Percentiles rank a stretch among this genome's conserved stretches.
Evolutionary conservation across 2,888 invertebrate genomes (phyloP).

Genomic region (Nephrotoma appendiculata): DNA sequence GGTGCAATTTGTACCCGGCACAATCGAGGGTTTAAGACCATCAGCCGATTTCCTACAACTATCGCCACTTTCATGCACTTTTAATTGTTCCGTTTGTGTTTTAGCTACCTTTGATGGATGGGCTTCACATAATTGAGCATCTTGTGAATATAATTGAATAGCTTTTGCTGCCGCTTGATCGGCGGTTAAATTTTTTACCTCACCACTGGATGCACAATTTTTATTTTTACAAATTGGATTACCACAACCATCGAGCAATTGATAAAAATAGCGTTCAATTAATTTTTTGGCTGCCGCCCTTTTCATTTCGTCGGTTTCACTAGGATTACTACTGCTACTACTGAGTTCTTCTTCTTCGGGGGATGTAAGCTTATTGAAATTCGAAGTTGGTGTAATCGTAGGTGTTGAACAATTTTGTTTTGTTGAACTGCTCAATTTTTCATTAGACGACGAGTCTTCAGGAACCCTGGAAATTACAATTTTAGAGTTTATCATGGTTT

Average conservation of each 20-base stretch:
- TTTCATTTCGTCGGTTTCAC: constrained; percentile 51
- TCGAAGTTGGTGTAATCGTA: background rate
- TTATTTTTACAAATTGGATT: constrained; percentile 74
- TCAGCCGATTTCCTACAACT: background rate
- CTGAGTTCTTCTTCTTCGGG: background rate
- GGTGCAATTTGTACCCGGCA: background rate
- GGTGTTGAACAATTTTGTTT: background rate
- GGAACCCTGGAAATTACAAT: constrained; percentile 10
- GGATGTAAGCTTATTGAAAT: background rate
- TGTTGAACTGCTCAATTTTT: background rate
- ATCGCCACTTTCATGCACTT: background rate
- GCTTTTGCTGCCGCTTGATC: constrained; percentile 87
- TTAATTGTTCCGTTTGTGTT: constrained; percentile 28
- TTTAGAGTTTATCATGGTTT: no score
- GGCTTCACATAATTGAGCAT: constrained; percentile 66
- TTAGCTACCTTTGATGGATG: constrained; percentile 57
- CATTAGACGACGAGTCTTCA: constrained; percentile 16
- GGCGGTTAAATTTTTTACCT: constrained; percentile 60
- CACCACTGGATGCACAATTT: constrained; percentile 80
- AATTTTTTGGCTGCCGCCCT: constrained; percentile 66
- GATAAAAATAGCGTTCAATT: constrained; percentile 86
- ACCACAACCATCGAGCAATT: constrained; percentile 84
- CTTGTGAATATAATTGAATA: constrained; percentile 69
- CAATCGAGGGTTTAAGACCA: background rate
- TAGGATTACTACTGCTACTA: constrained; percentile 4